A percentile compares a stretch with the other conserved stretches of the same genome.
phyloP scores from a whole-genome alignment of 64 coral and sea anemone species.

The Porites lutea region DNA sequence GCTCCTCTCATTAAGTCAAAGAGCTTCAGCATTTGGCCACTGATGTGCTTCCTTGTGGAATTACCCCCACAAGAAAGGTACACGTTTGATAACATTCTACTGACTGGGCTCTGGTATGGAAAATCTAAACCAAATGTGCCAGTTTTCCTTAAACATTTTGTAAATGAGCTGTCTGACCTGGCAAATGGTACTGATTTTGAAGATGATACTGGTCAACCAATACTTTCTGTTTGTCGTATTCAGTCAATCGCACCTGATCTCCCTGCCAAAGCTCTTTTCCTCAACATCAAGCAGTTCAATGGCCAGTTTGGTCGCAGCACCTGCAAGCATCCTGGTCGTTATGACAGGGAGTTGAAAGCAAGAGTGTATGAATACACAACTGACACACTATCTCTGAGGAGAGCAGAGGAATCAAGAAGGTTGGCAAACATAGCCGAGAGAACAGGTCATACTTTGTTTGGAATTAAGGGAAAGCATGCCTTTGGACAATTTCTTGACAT shows the following conservation, averaged over 20 bases:
- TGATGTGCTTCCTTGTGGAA: slow-evolving; percentile 54
- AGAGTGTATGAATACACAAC: slow-evolving; percentile 46
- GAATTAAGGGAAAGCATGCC: slow-evolving; percentile 34
- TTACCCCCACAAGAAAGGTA: slow-evolving; percentile 43
- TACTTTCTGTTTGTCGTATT: slow-evolving; percentile 16
- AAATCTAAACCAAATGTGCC: slow-evolving; percentile 35
- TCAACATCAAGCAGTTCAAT: slow-evolving; percentile 73
- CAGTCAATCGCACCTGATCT: slow-evolving; percentile 57
- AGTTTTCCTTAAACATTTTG: slow-evolving; percentile 29
- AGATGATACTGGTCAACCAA: neutral
- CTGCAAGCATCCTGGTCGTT: slow-evolving; percentile 55
- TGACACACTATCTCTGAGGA: too few relatives aligned
- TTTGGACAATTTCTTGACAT: slow-evolving; percentile 53
- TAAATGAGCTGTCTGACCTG: neutral
- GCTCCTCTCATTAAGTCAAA: slow-evolving; percentile 66
- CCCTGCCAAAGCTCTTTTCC: slow-evolving; percentile 44
- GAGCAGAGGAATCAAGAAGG: neutral
- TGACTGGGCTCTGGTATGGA: slow-evolving; percentile 56
- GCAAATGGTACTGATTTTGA: slow-evolving; percentile 26
- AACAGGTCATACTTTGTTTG: slow-evolving; percentile 19
- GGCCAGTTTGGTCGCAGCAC: slow-evolving; percentile 61
- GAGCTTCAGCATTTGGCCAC: slow-evolving; percentile 56
- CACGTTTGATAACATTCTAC: slow-evolving; percentile 43
- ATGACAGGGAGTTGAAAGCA: neutral
- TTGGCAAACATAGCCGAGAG: neutral